Evolutionary conservation across 2,888 invertebrate species (phyloP).

Genomic region (Nemotelus nigrinus): DNA sequence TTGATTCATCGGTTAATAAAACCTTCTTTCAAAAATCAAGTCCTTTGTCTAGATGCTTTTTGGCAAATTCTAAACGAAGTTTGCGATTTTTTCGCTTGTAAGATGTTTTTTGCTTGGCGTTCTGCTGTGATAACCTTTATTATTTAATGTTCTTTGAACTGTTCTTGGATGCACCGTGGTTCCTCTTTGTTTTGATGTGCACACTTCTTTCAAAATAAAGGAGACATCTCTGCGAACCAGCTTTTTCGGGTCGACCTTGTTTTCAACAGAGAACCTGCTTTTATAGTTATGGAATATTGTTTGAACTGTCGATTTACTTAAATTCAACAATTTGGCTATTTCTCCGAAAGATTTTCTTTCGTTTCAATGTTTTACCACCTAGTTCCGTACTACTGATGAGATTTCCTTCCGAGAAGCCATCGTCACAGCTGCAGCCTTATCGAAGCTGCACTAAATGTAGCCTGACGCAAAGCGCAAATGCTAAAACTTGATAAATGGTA

Average conservation of each 20-base stretch:
- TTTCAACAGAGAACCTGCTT: too few relatives aligned
- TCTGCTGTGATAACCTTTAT: too few relatives aligned
- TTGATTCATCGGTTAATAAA: background rate
- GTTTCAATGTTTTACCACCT: too few relatives aligned
- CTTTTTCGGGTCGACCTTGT: background rate
- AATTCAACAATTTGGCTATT: conserved; percentile 3
- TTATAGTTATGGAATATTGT: too few relatives aligned
- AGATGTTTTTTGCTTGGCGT: background rate
- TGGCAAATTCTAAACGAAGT: background rate
- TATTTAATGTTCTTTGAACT: too few relatives aligned
- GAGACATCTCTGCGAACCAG: background rate
- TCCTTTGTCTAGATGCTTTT: background rate
- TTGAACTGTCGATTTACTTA: background rate
- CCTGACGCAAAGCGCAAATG: background rate
- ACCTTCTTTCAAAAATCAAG: background rate
- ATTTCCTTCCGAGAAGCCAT: too few relatives aligned
- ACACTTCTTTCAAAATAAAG: background rate
- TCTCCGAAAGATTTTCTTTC: too few relatives aligned
- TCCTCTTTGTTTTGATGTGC: too few relatives aligned
- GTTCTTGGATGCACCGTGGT: too few relatives aligned
- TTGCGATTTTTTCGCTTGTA: background rate
- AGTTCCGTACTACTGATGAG: too few relatives aligned
- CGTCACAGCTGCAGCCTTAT: background rate
- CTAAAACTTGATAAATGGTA: background rate
- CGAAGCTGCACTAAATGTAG: background rate